Conservation (phyloP, 37 sponge, comb jelly and placozoan genomes). For the Ianthella basta region DNA sequence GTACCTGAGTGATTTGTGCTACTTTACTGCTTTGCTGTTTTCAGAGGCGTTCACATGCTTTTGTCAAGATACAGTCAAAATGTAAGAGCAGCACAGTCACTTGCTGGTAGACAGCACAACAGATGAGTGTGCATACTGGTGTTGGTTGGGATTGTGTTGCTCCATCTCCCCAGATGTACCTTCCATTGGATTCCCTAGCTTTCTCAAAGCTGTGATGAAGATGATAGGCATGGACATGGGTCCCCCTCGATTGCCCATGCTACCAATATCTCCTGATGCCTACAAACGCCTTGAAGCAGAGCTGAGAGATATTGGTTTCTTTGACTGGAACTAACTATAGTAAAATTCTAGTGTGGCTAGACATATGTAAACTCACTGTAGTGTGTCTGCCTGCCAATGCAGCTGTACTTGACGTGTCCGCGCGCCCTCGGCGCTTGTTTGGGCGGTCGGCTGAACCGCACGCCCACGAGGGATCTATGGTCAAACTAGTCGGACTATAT, state of each 20-base stretch:
- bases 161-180: background rate
- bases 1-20: background rate
- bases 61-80: constrained; percentile 49
- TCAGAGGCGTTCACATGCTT: constrained; percentile 63
- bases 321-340: constrained; percentile 67
- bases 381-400: too few species aligned
- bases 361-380: too few species aligned
- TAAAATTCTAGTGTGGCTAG: too few species aligned
- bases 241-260: constrained; percentile 77
- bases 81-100: constrained; percentile 18
- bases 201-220: constrained; percentile 44
- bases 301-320: constrained; percentile 80
- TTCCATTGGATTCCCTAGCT: constrained; percentile 12
- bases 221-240: constrained; percentile 71
- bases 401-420: too few species aligned
- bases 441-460: too few species aligned
- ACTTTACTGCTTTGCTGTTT: background rate
- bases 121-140: background rate
- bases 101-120: background rate
- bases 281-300: constrained; percentile 42
- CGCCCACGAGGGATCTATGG: too few species aligned
- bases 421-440: too few species aligned
- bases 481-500: too few species aligned
- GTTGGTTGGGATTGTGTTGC: background rate
- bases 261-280: constrained; percentile 52